Conservation (phyloP, 2,888 invertebrate genomes). For the Odontocerum albicorne region DNA sequence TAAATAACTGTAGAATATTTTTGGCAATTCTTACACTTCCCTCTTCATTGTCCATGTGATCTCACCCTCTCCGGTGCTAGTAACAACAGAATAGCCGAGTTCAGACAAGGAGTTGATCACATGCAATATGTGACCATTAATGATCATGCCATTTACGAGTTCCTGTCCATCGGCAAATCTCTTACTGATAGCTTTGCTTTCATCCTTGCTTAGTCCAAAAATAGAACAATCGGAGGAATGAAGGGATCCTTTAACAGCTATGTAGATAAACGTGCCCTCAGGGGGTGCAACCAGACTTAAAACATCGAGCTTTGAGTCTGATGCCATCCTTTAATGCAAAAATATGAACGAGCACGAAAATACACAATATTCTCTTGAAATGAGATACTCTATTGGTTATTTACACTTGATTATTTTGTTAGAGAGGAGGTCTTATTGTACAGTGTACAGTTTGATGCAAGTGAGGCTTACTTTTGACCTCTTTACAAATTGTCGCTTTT, state of each 20-base stretch:
- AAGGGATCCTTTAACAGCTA: constrained; percentile 78
- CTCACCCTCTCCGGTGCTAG: constrained; percentile 79
- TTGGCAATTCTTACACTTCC: constrained; percentile 51
- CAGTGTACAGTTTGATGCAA: too few relatives aligned
- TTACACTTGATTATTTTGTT: too few relatives aligned
- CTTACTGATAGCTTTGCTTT: constrained; percentile 68
- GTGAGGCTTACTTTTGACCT: background rate
- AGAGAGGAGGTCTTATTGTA: too few relatives aligned
- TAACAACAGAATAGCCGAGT: constrained; percentile 75
- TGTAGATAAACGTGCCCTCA: constrained; percentile 68
- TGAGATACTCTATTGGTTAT: too few relatives aligned
- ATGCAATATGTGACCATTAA: constrained; percentile 69
- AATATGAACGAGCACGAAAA: background rate
- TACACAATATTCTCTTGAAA: background rate
- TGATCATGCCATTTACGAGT: constrained; percentile 72
- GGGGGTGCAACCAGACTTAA: constrained; percentile 38
- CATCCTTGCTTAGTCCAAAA: constrained; percentile 74
- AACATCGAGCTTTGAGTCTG: constrained; percentile 37
- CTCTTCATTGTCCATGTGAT: constrained; percentile 83
- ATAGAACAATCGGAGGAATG: constrained; percentile 73
- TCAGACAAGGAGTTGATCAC: constrained; percentile 75
- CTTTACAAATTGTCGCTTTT: constrained; percentile 54
- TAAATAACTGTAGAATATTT: background rate
- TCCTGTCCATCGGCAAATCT: constrained; percentile 65
- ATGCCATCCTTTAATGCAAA: constrained; percentile 28